Evolutionary conservation across 2,797 vertebrate species (phyloP), one percentile per base, ranked within the genome.

Genomic region (Hipposideros larvatus): DNA sequence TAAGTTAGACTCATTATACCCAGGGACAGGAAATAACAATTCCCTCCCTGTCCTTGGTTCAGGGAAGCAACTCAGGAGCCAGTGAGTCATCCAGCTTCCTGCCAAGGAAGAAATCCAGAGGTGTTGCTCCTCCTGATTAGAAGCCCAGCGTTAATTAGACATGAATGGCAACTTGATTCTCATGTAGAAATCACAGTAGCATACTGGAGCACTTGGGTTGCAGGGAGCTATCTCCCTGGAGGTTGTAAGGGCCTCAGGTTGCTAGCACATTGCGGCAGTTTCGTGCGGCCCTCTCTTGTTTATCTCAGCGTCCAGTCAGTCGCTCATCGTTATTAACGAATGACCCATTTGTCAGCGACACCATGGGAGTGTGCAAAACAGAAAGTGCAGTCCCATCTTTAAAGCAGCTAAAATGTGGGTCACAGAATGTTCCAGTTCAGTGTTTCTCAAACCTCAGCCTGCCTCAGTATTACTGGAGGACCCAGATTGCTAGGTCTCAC

Each of bases 41-140:
- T 86, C 26, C 22, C 57, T 87, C 43, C 43, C 61, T 3, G 22
- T 16, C 53, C 37, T 46, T 0, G 2, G 80, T 53, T 46, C 61
- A 83, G 22, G 7, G 73, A 95, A 48, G 31, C 31, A 61, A 73
- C 70, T 84, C 37, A 7, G 15, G 19, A 57, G 3, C 63, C 34
- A 16, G 2, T 94, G 94, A 94, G 28, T 86, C 57, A 80, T 57
- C 61, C 46, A 79, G 55, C 37, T 94, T 95, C 74, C 87, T 75
- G 73, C 6, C 61, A 53, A 77, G 73, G 57, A 80, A 61, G 55
- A 82, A 19, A 31, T 14, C 57, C 31, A 46, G 53, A 57, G n/a
- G 34, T 57, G 24, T 71, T 61, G 61, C 19, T 19, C 21, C 5
- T 11, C 15, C 7, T 15, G 11, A 57, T 82, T 24, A 71, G 61